A percentile compares a stretch with the other conserved stretches of the same genome.
Evolutionary conservation across 2,113 vertebrate genomes (phyloP).

Genomic region (Hippocampus barbouri): DNA sequence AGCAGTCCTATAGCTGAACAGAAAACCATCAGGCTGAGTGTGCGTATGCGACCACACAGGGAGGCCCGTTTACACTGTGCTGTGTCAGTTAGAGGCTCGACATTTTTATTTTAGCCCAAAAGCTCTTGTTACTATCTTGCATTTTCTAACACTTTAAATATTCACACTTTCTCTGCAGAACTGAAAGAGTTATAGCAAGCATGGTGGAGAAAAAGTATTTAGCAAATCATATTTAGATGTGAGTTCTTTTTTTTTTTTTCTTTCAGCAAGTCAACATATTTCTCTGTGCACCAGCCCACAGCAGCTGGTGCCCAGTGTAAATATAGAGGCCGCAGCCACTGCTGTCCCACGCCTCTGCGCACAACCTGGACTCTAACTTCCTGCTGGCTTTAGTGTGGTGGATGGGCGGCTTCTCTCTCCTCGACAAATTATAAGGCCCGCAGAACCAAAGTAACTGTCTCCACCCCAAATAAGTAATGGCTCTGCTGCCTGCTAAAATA

Average conservation of each 20-base stretch:
- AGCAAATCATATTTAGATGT: background rate
- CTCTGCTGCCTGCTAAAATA: conserved; percentile 64
- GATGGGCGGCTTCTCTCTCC: conserved; percentile 63
- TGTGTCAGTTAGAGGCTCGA: conserved; percentile 4
- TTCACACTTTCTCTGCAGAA: background rate
- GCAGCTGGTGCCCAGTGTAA: conserved; percentile 66
- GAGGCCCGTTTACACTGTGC: conserved; percentile 5
- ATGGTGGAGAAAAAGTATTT: background rate
- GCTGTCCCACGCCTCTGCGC: conserved; percentile 63
- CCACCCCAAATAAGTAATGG: conserved; percentile 74
- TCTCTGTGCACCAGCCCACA: conserved; percentile 37
- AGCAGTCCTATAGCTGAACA: conserved; percentile 30
- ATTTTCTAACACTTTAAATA: conserved; percentile 20
- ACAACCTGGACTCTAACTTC: conserved; percentile 52
- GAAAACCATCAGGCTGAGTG: conserved; percentile 33
- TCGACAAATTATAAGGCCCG: conserved; percentile 73
- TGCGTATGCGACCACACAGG: conserved; percentile 44
- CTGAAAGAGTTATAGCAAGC: background rate
- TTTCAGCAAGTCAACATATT: conserved; percentile 13
- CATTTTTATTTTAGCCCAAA: conserved; percentile 31
- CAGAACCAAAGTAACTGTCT: conserved; percentile 59
- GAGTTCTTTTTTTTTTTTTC: conserved; percentile 4
- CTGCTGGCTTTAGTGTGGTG: conserved; percentile 70
- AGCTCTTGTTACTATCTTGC: conserved; percentile 14
- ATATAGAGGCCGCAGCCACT: conserved; percentile 66